phyloP scores from a whole-genome alignment of 2,113 vertebrate species.

The Thomomys bottae region DNA sequence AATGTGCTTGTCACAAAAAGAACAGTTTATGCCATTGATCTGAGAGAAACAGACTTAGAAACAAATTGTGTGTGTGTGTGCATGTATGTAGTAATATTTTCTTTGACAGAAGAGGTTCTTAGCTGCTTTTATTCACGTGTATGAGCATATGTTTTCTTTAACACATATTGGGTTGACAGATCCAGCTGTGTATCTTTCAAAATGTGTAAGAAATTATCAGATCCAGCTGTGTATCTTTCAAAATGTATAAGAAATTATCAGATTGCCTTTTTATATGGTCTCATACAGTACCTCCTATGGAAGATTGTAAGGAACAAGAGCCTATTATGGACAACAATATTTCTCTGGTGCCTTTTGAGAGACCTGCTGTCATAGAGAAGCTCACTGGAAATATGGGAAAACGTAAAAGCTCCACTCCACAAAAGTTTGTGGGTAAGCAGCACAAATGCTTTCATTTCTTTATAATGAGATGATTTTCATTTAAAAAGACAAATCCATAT shows the following conservation, averaged over 20 bases:
- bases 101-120: constrained; percentile 5
- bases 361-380: constrained; percentile 98
- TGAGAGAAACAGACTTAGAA: constrained; percentile 46
- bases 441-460: constrained; percentile 72
- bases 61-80: constrained; percentile 28
- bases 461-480: constrained; percentile 10
- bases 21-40: constrained; percentile 49
- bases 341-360: constrained; percentile 93
- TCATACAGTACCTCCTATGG: constrained; percentile 89
- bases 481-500: not conserved
- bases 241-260: constrained; percentile 81
- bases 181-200: constrained; percentile 45
- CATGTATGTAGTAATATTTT: not conserved
- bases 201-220: constrained; percentile 79
- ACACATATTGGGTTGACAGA: not conserved
- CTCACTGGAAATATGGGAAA: constrained; percentile 96
- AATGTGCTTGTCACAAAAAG: constrained; percentile 12
- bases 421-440: constrained; percentile 99
- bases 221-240: constrained; percentile 26
- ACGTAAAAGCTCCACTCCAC: constrained; percentile 99
- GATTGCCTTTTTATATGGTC: constrained; percentile 83
- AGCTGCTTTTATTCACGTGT: constrained; percentile 22
- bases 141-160: constrained; percentile 23
- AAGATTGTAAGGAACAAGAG: constrained; percentile 93
- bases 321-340: constrained; percentile 92